Conservation (phyloP, 2,797 vertebrate genomes). For the Emys orbicularis region DNA sequence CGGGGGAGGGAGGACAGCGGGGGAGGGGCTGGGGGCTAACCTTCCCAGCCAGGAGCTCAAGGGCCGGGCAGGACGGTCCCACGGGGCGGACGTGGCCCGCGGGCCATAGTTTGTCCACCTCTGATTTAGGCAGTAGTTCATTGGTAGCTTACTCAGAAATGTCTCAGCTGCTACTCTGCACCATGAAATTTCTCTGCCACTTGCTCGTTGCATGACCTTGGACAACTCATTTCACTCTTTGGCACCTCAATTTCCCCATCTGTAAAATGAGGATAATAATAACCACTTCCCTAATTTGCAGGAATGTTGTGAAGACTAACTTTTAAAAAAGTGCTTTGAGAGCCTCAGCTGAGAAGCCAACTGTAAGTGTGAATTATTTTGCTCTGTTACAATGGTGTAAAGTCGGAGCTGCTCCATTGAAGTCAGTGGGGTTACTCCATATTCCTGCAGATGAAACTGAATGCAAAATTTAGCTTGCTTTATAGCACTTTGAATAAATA, state of each 20-base stretch:
- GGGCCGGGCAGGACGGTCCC: too few relatives aligned
- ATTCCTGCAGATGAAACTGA: not conserved
- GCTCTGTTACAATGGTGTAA: not conserved
- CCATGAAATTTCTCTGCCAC: not conserved
- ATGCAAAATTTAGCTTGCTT: not conserved
- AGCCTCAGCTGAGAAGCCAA: not conserved
- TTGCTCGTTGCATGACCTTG: not conserved
- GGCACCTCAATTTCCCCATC: not conserved
- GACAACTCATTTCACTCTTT: not conserved
- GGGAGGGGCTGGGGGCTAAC: too few relatives aligned
- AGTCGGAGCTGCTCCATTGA: not conserved
- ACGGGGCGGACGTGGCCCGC: too few relatives aligned
- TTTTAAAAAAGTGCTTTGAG: not conserved
- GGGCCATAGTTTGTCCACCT: too few relatives aligned
- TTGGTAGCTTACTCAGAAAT: not conserved
- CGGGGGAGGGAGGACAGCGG: too few relatives aligned
- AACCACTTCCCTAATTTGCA: not conserved
- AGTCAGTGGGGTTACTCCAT: not conserved
- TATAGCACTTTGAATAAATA: not conserved
- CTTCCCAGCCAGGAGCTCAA: too few relatives aligned
- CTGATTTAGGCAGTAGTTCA: not conserved
- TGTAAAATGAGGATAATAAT: not conserved
- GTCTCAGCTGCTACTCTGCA: not conserved
- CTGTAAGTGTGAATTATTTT: not conserved
- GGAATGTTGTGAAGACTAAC: not conserved